Evolutionary conservation across 2,113 vertebrate genomes (phyloP).

Genomic region (Archilochus colubris): DNA sequence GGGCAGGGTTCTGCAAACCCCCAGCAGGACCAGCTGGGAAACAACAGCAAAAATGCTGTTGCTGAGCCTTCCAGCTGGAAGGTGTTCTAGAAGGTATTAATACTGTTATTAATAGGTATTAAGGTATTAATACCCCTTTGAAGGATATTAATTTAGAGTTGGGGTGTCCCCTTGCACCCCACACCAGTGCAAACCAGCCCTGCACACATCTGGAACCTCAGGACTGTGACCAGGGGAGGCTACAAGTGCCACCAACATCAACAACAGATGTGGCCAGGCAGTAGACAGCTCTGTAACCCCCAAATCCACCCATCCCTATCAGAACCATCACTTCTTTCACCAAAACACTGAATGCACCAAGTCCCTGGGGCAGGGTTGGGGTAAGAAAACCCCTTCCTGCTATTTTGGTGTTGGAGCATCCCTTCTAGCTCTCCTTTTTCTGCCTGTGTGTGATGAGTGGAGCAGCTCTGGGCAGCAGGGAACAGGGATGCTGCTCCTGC

Average conservation of each 20-base stretch:
- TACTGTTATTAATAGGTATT: no score
- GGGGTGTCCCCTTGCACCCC: not conserved
- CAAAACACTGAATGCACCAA: not conserved
- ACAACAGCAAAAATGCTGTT: not conserved
- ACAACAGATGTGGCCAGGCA: not conserved
- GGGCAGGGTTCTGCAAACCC: not conserved
- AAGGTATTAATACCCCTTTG: not conserved
- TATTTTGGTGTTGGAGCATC: no score
- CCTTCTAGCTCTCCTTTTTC: not conserved
- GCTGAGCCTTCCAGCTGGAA: not conserved
- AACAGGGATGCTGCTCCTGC: not conserved
- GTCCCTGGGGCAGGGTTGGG: fast-evolving
- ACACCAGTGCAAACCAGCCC: not conserved
- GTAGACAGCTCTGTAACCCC: not conserved
- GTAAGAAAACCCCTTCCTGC: not conserved
- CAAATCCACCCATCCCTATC: not conserved
- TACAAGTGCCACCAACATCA: not conserved
- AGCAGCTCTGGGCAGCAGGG: not conserved
- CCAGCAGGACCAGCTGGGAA: not conserved
- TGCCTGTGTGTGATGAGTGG: not conserved
- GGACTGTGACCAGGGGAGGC: not conserved
- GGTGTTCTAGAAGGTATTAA: not conserved
- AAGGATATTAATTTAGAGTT: not conserved
- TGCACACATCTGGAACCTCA: not conserved
- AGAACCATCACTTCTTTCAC: not conserved